Evolutionary conservation across 2,888 invertebrate species (phyloP).

Genomic region (Odontothrips loti): DNA sequence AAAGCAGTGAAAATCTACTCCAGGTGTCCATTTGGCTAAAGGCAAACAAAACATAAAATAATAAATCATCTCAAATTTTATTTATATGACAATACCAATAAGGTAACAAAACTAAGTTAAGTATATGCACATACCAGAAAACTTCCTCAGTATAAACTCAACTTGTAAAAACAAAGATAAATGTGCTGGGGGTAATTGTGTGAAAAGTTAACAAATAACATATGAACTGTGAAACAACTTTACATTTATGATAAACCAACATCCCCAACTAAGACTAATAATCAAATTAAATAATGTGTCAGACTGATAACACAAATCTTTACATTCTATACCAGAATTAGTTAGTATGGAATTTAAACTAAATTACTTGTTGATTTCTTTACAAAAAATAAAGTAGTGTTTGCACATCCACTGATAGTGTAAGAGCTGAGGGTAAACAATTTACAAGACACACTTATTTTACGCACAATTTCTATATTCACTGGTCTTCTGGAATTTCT

Average conservation of each 20-base stretch:
- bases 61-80: constrained; percentile 9
- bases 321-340: not conserved
- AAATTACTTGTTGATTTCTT: constrained; percentile 26
- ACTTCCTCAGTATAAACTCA: constrained; percentile 20
- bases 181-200: constrained; percentile 25
- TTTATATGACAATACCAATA: constrained; percentile 17
- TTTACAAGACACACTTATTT: not conserved
- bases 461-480: not conserved
- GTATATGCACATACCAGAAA: constrained; percentile 9
- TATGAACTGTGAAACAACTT: constrained; percentile 22
- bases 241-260: constrained; percentile 27
- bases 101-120: constrained; percentile 25
- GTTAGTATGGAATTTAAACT: constrained; percentile 13
- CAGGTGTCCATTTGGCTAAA: constrained; percentile 12
- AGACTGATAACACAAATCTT: not conserved
- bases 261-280: constrained; percentile 20
- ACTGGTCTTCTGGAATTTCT: constrained; percentile 22
- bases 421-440: not conserved
- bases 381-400: constrained; percentile 23
- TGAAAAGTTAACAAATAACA: constrained; percentile 29
- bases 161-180: constrained; percentile 23
- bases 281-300: constrained; percentile 25
- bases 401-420: constrained; percentile 20
- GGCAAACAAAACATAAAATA: constrained; percentile 10
- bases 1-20: not conserved